Evolutionary conservation across 2,888 invertebrate species (phyloP), one percentile per base, ranked within the genome.

Genomic region (Standfussiana lucernea): DNA sequence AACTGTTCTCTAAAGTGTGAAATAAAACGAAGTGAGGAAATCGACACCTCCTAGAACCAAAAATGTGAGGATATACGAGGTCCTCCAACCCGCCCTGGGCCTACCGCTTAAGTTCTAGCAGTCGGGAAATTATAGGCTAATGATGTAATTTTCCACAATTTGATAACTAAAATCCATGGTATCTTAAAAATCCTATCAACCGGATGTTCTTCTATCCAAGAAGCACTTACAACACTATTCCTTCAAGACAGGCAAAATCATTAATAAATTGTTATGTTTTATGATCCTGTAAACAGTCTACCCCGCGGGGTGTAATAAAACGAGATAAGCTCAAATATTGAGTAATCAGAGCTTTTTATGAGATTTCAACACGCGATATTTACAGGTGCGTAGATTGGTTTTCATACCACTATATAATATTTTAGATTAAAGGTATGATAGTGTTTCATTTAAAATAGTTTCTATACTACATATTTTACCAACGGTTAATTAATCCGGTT

Each of bases 301-400:
- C 42, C 75, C 45, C 50, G 68, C 66, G 73, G 64, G 59, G 32
- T 47, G 37, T 73, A 79, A 76, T 79, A 83, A 79, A 84, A 79
- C 28, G 72, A 73, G 75, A 82, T 74, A 78, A 80, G 59, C 80
- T 74, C 67, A 68, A 77, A 77, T 85, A 85, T 85, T 85, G 79
- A 87, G 80, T 76, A 73, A 83, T 80, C 75, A 76, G 37, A 77
- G 70, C 64, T 67, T 72, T 86, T 85, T 82, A 87, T 77, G 79
- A 79, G 82, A 87, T 80, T 84, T 71, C n/a, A 72, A 72, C 87
- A 87, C 80, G 87, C 84, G 68, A 87, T 85, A 45, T 40, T 77
- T 66, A 28, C 15, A 77, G 40, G n/a, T 50, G 72, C 45, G 21
- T 50, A 68, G 1, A 83, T 79, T 79, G 70, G 53, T 73, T 72